Evolutionary conservation across 2,113 vertebrate species (phyloP).

Genomic region (Megaceryle torquata): DNA sequence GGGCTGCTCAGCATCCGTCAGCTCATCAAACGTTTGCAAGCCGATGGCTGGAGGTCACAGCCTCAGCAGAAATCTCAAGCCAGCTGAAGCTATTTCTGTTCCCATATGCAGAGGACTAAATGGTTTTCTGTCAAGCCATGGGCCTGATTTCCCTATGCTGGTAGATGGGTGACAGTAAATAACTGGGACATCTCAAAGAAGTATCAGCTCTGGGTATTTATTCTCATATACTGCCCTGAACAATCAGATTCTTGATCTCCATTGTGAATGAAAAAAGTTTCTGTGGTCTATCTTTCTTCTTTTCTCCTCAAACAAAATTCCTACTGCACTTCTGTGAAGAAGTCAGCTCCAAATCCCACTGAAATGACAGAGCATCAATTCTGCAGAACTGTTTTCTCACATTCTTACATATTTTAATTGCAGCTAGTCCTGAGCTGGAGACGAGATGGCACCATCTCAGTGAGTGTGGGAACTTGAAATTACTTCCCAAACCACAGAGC

Average conservation of each 20-base stretch:
- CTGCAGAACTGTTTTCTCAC: neutral
- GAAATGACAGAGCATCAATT: neutral
- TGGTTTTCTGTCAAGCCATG: neutral
- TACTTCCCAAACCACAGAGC: neutral
- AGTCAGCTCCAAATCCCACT: neutral
- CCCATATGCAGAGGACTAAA: neutral
- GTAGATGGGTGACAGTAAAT: neutral
- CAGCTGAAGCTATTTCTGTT: neutral
- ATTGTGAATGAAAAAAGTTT: neutral
- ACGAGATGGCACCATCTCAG: neutral
- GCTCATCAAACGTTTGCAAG: neutral
- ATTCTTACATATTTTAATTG: neutral
- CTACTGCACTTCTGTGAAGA: neutral
- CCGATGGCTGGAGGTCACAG: rapidly evolving
- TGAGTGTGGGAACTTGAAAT: neutral
- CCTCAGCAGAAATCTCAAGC: neutral
- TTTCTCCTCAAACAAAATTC: neutral
- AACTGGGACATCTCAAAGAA: neutral
- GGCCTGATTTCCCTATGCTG: neutral
- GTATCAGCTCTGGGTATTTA: neutral
- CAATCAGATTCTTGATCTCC: neutral
- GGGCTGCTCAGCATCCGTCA: neutral
- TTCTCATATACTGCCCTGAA: neutral
- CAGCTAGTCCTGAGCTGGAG: neutral
- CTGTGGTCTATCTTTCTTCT: neutral